These are phyloP conservation scores for Lottia gigantea DNA, from an alignment of 2,888 invertebrate species.

Conservation along the genomic window DNA sequence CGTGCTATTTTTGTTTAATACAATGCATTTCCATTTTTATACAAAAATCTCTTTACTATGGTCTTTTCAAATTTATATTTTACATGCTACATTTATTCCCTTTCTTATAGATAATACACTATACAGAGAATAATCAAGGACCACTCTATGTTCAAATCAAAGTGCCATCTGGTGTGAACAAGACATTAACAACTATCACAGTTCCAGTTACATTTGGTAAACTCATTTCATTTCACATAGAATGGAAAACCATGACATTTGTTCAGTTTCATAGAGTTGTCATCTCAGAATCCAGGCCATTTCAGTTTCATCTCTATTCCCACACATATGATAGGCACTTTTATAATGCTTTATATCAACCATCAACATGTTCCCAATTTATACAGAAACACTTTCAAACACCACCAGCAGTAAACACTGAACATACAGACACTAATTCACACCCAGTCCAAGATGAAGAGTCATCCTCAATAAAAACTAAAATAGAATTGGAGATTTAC, in stretches of 20 bases:
- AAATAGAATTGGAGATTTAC: not conserved
- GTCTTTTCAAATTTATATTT: too few relatives aligned
- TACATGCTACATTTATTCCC: conserved; percentile 8
- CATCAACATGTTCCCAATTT: not conserved
- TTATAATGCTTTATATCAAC: not conserved
- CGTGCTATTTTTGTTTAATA: not conserved
- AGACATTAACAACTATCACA: conserved; percentile 20
- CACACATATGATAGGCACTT: conserved; percentile 9
- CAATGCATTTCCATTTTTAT: too few relatives aligned
- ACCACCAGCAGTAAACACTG: too few relatives aligned
- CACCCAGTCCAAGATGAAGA: not conserved
- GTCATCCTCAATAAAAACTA: not conserved
- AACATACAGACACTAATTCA: too few relatives aligned
- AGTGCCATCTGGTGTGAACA: conserved; percentile 4
- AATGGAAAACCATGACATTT: conserved; percentile 27
- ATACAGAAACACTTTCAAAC: not conserved
- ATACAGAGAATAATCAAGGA: conserved; percentile 25
- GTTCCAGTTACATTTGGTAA: conserved; percentile 37
- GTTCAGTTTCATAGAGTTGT: conserved; percentile 35
- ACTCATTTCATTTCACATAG: conserved; percentile 32
- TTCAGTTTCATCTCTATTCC: conserved; percentile 34
- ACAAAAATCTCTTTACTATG: too few relatives aligned
- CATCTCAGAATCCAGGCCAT: conserved; percentile 34
- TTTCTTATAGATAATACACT: conserved; percentile 38
- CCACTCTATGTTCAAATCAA: conserved; percentile 30